Evolutionary conservation across 2,113 vertebrate genomes (phyloP).

Genomic region (Daubentonia madagascariensis): DNA sequence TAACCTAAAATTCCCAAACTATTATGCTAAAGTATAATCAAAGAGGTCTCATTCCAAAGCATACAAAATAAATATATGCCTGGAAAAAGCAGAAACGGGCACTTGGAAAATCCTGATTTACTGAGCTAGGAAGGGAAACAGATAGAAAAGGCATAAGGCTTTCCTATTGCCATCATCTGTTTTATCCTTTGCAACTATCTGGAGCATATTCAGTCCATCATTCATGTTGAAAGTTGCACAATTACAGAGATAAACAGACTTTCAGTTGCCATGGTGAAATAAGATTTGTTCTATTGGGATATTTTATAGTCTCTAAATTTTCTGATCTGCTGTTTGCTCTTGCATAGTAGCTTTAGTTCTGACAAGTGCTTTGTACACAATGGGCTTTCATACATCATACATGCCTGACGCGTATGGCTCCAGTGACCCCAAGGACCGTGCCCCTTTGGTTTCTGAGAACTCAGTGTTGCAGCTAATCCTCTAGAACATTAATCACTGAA

Average conservation of each 20-base stretch:
- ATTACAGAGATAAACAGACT: background rate
- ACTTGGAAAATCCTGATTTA: background rate
- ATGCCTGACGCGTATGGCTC: background rate
- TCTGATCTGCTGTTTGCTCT: background rate
- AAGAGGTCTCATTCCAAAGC: background rate
- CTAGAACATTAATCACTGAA: background rate
- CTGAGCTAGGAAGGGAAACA: background rate
- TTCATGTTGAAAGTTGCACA: background rate
- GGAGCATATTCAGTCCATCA: background rate
- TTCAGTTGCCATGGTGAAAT: background rate
- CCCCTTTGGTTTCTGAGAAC: background rate
- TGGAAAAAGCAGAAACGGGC: background rate
- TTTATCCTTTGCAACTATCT: background rate
- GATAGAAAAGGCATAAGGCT: background rate
- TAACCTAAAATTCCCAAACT: background rate
- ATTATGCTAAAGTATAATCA: background rate
- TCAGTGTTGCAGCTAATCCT: background rate
- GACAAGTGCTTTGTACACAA: background rate
- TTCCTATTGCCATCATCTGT: background rate
- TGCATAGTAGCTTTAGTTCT: background rate
- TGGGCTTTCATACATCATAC: background rate
- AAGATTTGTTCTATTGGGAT: background rate
- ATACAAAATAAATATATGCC: background rate
- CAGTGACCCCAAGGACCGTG: background rate
- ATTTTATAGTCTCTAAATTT: background rate